These are phyloP conservation scores for Drosophila grimshawi DNA, from an alignment of 1,140 invertebrate species.

Conservation along the genomic window DNA sequence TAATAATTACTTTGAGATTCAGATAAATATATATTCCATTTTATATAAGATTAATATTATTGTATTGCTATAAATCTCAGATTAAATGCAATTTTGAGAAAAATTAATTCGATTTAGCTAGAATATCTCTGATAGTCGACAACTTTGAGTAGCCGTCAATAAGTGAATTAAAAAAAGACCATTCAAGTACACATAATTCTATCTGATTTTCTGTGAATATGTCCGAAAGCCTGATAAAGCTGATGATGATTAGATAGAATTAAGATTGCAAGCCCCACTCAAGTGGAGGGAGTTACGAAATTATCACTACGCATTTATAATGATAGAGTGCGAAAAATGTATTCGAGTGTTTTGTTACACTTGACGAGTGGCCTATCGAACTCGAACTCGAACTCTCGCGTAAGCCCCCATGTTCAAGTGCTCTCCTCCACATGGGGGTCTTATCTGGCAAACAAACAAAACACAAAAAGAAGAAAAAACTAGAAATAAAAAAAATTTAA, in stretches of 20 bases:
- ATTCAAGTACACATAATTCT: not conserved
- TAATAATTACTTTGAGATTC: too few relatives aligned
- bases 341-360: conserved; percentile 29
- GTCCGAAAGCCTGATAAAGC: not conserved
- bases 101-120: not conserved
- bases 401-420: conserved; percentile 16
- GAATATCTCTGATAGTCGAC: not conserved
- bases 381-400: conserved; percentile 6
- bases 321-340: conserved; percentile 1
- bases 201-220: not conserved
- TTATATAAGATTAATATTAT: too few relatives aligned
- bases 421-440: not conserved
- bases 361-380: not conserved
- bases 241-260: conserved; percentile 33
- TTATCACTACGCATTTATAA: not conserved
- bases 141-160: not conserved
- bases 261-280: conserved; percentile 3
- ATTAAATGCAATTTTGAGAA: not conserved
- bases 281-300: conserved; percentile 22
- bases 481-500: too few relatives aligned
- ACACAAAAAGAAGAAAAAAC: too few relatives aligned
- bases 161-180: not conserved
- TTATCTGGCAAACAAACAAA: conserved; percentile 9
- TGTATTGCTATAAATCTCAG: not conserved
- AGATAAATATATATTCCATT: too few relatives aligned